phyloP scores from a whole-genome alignment of 2,888 invertebrate species.

The Apodemia hepburni region DNA sequence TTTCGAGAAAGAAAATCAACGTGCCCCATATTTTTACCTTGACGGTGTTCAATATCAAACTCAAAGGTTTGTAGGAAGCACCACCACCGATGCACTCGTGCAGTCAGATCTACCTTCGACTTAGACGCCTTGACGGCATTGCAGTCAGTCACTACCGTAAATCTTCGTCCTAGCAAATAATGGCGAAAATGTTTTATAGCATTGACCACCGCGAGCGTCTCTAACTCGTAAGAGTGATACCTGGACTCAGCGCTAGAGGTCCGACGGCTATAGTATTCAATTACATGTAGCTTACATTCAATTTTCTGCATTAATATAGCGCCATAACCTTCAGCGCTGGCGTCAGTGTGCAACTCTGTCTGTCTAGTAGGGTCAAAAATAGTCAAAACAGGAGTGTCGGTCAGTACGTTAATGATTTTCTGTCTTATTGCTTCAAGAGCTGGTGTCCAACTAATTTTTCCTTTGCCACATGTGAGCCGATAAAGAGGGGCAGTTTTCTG shows the following conservation, averaged over 20 bases:
- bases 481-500: conserved; percentile 18
- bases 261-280: conserved; percentile 26
- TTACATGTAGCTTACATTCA: conserved; percentile 15
- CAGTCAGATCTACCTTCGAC: too few species aligned
- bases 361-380: too few species aligned
- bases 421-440: too few species aligned
- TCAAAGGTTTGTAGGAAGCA: neutral
- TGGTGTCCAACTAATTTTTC: too few species aligned
- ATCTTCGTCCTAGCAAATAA: conserved; percentile 27
- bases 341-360: too few species aligned
- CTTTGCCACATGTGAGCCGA: neutral
- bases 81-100: neutral
- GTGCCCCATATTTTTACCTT: neutral
- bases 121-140: too few species aligned
- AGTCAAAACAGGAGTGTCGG: too few species aligned
- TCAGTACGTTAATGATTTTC: too few species aligned
- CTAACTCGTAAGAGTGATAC: conserved; percentile 22
- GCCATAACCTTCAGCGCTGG: conserved; percentile 15
- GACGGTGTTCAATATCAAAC: neutral
- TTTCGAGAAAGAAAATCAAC: neutral
- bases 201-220: conserved; percentile 9
- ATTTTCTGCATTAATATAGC: conserved; percentile 23
- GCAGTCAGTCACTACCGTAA: too few species aligned
- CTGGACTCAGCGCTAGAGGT: conserved; percentile 25
- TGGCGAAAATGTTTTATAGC: conserved; percentile 36